Evolutionary conservation across 2,797 vertebrate species (phyloP), one percentile per base, ranked within the genome.

Genomic region (Spinibarbus caldwelli): DNA sequence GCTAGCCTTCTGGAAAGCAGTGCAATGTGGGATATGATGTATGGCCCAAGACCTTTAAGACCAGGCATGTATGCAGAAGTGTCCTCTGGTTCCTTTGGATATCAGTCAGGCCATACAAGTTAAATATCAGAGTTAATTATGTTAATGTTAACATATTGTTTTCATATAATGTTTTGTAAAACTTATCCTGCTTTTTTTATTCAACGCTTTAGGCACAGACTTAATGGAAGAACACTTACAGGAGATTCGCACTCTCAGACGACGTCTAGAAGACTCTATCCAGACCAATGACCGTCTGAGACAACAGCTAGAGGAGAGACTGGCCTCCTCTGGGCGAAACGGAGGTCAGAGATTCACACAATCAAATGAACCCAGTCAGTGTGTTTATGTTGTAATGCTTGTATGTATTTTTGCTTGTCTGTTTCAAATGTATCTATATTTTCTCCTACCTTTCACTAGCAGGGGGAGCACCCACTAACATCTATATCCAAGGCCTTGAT

Each of bases 191-290:
- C 19, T 67, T 10, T 72, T 72, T 86, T 41, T 19, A 26, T 66
- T 21, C 19, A 68, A 26, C 36, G n/a, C 26, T 87, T 26, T 38
- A 97, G 97, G 95, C 31, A 88, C 96, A 4, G 96, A 96, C 72
- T 90, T 98, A 88, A 94, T 98, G 89, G 96, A 97, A 84, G 97
- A 97, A 62, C 97, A 99, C 80, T 93, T 98, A 82, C 88, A 91
- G 8, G 97, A 99, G 93, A 97, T 98, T 87, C 92, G 96, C 64
- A 94, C 90, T 89, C 95, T 99, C 73, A 96, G 96, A 11, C 96
- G 95, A 91, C 95, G 94, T 36, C 94, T 99, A 0, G 97, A 98
- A 88, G 97, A 98, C 80, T 98, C 98, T 87, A 98, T 99, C 89
- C 95, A 95, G 89, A 97, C 95, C 89, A 98, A 98, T 0, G 96